phyloP scores from a whole-genome alignment of 2,888 invertebrate genomes.

The Homarus gammarus region DNA sequence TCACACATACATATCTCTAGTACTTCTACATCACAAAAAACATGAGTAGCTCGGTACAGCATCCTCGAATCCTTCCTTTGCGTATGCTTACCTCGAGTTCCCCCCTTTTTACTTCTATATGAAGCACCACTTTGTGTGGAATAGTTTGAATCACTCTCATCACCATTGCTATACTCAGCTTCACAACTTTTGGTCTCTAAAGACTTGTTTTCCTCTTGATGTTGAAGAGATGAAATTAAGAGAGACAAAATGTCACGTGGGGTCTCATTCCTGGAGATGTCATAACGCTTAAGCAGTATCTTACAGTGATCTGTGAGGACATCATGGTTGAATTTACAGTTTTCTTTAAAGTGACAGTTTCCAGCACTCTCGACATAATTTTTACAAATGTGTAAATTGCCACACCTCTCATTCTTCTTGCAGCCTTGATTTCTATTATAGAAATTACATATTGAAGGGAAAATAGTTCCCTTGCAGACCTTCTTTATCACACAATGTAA shows the following conservation, averaged over 20 bases:
- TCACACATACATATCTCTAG: conserved; percentile 48
- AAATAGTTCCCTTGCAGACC: conserved; percentile 20
- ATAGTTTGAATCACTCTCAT: background rate
- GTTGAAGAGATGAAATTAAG: background rate
- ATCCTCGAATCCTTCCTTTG: background rate
- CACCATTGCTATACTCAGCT: background rate
- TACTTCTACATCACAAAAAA: conserved; percentile 49
- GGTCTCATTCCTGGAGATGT: conserved; percentile 42
- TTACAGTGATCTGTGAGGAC: conserved; percentile 24
- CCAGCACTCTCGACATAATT: conserved; percentile 33
- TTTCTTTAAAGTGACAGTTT: conserved; percentile 15
- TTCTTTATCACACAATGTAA: conserved; percentile 23
- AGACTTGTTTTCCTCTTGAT: background rate
- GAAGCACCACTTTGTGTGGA: background rate
- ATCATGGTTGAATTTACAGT: conserved; percentile 41
- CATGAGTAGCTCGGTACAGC: conserved; percentile 40
- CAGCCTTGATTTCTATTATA: conserved; percentile 45
- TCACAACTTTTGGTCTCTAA: background rate
- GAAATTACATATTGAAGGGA: conserved; percentile 24
- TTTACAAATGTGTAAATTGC: conserved; percentile 44
- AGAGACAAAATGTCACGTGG: conserved; percentile 29
- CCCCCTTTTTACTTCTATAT: background rate
- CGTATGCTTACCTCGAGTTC: background rate
- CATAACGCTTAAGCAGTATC: conserved; percentile 4
- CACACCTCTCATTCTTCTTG: conserved; percentile 32